These are phyloP conservation scores for Carlito syrichta DNA, from an alignment of 2,113 vertebrate species.

Conservation along the genomic window DNA sequence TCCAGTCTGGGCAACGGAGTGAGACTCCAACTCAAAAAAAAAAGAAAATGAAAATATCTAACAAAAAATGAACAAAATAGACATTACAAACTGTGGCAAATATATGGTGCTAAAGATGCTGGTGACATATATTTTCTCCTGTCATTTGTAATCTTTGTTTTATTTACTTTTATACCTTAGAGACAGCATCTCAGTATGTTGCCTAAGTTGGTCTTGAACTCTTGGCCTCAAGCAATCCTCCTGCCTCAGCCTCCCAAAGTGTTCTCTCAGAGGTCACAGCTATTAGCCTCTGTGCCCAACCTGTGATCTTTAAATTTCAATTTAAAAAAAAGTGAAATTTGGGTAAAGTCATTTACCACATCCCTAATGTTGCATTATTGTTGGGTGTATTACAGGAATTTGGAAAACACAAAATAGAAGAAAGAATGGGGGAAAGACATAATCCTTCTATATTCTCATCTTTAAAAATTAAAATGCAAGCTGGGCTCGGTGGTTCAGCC, in stretches of 20 bases:
- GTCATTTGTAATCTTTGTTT: background rate
- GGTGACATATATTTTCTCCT: background rate
- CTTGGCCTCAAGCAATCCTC: too few species aligned
- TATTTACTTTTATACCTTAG: too few species aligned
- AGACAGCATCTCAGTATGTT: too few species aligned
- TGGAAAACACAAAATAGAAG: slow-evolving; percentile 2
- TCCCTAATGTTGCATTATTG: background rate
- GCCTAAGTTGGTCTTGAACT: too few species aligned
- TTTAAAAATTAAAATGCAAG: background rate
- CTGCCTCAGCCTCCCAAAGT: too few species aligned
- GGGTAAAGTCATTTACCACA: background rate
- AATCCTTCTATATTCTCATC: background rate
- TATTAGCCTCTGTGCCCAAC: too few species aligned
- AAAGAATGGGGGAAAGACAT: background rate
- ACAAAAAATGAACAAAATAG: background rate
- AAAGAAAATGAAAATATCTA: background rate
- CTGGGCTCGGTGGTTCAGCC: too few species aligned
- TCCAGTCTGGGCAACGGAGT: too few species aligned
- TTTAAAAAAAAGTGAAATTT: background rate
- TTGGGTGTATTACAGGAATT: background rate
- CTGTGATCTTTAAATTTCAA: background rate
- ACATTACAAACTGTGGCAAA: background rate
- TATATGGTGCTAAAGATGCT: background rate
- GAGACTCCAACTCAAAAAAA: too few species aligned
- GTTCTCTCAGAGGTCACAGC: too few species aligned